These are phyloP conservation scores for Girardia tigrina DNA, from an alignment of 2,888 invertebrate species.

Conservation along the genomic window DNA sequence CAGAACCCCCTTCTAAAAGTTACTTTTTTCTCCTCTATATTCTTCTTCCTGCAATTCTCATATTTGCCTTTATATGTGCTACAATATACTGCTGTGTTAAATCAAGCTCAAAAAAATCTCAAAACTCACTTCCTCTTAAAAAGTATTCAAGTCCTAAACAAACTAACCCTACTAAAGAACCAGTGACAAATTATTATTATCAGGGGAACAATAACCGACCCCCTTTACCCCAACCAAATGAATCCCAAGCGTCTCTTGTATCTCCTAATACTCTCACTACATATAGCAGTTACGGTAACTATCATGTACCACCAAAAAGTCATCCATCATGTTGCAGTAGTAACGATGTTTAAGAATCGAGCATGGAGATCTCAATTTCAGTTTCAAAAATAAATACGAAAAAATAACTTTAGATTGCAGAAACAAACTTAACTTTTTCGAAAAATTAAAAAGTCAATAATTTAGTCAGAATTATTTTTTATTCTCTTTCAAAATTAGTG, in stretches of 20 bases:
- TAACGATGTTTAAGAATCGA: background rate
- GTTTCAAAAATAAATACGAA: background rate
- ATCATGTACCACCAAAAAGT: background rate
- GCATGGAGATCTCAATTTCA: background rate
- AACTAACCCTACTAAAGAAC: background rate
- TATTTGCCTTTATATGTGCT: background rate
- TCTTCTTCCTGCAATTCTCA: background rate
- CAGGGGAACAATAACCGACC: background rate
- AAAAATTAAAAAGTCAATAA: no score
- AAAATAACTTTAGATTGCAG: background rate
- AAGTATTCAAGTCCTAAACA: background rate
- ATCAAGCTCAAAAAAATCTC: background rate
- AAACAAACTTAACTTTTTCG: background rate
- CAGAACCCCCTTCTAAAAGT: background rate
- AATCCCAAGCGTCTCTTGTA: background rate
- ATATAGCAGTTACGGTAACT: conserved; percentile 7
- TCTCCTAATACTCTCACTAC: background rate
- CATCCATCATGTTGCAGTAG: conserved; percentile 1
- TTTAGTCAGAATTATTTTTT: background rate
- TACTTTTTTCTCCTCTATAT: background rate
- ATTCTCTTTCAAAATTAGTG: background rate
- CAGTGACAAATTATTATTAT: background rate
- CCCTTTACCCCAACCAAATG: conserved; percentile 1
- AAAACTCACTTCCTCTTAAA: background rate
- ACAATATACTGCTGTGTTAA: background rate